A percentile compares a stretch with the other conserved stretches of the same genome.
Conservation (phyloP, 2,113 vertebrate species). For the Xenopus laevis region DNA sequence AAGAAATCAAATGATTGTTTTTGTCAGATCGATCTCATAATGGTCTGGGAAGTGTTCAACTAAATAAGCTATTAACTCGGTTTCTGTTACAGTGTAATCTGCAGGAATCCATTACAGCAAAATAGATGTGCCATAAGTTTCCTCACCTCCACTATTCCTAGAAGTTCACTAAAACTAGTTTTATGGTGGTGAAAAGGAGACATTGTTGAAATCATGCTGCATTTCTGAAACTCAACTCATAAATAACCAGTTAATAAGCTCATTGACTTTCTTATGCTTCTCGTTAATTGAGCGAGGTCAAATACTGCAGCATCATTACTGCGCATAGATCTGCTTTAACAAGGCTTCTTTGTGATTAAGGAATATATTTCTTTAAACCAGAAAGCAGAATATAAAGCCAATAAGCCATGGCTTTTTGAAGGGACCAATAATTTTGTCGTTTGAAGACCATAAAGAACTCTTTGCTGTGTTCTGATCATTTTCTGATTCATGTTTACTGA, state of each 20-base stretch:
- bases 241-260: slow-evolving; percentile 3
- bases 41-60: too few relatives aligned
- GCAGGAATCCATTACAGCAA: background rate
- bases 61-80: background rate
- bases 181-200: too few relatives aligned
- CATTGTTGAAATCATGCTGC: background rate
- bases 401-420: too few relatives aligned
- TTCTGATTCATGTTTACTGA: background rate
- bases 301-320: background rate
- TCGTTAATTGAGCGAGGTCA: slow-evolving; percentile 10
- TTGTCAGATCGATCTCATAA: too few relatives aligned
- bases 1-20: too few relatives aligned
- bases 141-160: background rate
- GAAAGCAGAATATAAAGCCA: background rate
- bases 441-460: background rate
- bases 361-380: background rate
- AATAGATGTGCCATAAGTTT: background rate
- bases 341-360: background rate
- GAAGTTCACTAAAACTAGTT: too few relatives aligned
- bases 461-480: background rate
- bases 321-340: background rate
- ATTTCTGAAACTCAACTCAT: background rate
- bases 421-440: background rate
- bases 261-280: background rate
- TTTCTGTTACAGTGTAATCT: too few relatives aligned